Percentiles rank a stretch among this genome's conserved stretches.
These are phyloP conservation scores for Tautogolabrus adspersus DNA, from an alignment of 2,113 vertebrate genomes.

Conservation along the genomic window DNA sequence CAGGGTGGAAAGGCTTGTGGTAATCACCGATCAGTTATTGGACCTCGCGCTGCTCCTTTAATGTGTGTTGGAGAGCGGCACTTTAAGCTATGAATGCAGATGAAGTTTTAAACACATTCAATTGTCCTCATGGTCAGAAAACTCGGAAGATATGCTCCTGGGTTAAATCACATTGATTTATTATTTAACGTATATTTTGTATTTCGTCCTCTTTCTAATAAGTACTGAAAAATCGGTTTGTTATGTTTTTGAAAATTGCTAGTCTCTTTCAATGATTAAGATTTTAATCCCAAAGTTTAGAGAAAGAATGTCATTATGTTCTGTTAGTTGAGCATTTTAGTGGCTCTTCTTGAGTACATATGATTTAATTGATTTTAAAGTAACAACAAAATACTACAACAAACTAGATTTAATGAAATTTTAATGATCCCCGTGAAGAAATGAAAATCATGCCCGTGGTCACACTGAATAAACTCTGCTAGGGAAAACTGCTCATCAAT, in stretches of 20 bases:
- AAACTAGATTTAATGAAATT: constrained; percentile 24
- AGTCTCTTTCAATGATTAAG: neutral
- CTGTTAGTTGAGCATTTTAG: constrained; percentile 4
- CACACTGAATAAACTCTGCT: constrained; percentile 33
- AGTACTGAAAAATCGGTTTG: neutral
- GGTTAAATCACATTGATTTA: constrained; percentile 6
- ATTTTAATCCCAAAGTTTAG: constrained; percentile 18
- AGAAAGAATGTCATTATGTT: neutral
- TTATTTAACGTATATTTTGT: neutral
- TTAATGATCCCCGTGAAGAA: constrained; percentile 26
- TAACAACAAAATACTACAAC: neutral
- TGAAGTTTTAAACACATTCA: neutral
- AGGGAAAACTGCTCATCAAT: constrained; percentile 60
- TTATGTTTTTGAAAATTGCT: constrained; percentile 15
- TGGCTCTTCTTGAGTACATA: neutral
- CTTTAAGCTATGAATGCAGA: neutral
- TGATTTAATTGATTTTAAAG: neutral
- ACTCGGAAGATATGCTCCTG: neutral
- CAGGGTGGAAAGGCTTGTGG: neutral
- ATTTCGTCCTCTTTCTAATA: neutral
- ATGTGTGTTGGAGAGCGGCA: neutral
- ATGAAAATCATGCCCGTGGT: constrained; percentile 34
- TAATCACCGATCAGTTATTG: neutral
- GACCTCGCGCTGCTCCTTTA: too few relatives aligned
- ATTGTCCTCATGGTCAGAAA: constrained; percentile 5